phyloP scores from a whole-genome alignment of 2,113 vertebrate species.

The Triplophysa tibetana region DNA sequence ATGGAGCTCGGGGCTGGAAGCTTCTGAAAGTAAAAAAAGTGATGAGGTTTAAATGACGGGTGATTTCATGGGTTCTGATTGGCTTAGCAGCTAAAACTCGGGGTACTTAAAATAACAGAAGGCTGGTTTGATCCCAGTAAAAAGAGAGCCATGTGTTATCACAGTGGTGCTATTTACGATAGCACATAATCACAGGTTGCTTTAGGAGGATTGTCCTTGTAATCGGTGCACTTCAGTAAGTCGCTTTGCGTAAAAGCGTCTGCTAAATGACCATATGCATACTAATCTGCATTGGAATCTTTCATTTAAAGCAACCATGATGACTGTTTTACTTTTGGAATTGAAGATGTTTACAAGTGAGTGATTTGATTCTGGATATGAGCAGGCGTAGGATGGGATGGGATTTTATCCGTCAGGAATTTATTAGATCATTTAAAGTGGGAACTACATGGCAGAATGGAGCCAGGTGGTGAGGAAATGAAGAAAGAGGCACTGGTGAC shows the following conservation, averaged over 20 bases:
- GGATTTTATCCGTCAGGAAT: too few relatives aligned
- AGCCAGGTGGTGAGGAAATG: too few relatives aligned
- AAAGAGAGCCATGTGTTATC: not conserved
- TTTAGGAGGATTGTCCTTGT: not conserved
- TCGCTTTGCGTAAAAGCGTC: not conserved
- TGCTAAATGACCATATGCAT: not conserved
- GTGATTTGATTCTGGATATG: too few relatives aligned
- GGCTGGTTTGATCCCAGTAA: not conserved
- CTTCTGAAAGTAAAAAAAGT: constrained; percentile 7
- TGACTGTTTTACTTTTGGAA: too few relatives aligned
- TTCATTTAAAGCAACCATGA: not conserved
- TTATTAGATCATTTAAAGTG: too few relatives aligned
- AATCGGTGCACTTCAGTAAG: constrained; percentile 4
- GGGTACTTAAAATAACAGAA: not conserved
- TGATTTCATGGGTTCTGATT: constrained; percentile 19
- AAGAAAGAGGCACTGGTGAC: too few relatives aligned
- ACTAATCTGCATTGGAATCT: not conserved
- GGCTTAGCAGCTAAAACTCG: not conserved
- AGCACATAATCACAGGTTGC: not conserved
- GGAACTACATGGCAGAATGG: too few relatives aligned
- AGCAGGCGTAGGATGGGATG: too few relatives aligned
- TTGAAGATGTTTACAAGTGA: too few relatives aligned
- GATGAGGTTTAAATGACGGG: constrained; percentile 14
- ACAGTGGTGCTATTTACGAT: not conserved
- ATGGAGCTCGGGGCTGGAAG: constrained; percentile 15